These are phyloP conservation scores for Phyllopteryx taeniolatus DNA, from an alignment of 2,113 vertebrate species.

Conservation along the genomic window DNA sequence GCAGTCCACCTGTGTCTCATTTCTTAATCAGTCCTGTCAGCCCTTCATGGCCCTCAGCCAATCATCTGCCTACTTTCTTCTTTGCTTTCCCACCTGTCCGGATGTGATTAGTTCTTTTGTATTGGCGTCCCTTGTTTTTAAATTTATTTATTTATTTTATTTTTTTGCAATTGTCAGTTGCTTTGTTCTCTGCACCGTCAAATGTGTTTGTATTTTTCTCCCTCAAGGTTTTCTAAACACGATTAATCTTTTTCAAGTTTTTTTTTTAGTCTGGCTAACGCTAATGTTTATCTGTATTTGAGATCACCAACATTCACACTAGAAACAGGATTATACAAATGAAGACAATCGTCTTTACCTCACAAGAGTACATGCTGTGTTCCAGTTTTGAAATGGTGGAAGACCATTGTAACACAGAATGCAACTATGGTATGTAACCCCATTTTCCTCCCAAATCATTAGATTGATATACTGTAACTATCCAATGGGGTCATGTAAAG, in stretches of 20 bases:
- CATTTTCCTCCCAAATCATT: not conserved
- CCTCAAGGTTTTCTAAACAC: not conserved
- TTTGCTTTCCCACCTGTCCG: not conserved
- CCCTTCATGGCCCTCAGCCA: too few species aligned
- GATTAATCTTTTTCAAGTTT: not conserved
- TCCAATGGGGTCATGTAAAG: too few species aligned
- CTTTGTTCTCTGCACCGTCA: not conserved
- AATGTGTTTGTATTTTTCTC: not conserved
- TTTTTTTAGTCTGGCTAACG: not conserved
- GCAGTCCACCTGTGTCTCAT: not conserved
- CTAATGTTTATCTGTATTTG: not conserved
- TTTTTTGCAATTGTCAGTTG: not conserved
- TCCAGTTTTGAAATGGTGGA: not conserved
- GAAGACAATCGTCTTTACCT: not conserved
- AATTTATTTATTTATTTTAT: too few species aligned
- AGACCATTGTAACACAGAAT: not conserved
- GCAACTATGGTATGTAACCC: not conserved
- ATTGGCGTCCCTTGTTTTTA: not conserved
- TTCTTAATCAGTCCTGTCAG: not conserved
- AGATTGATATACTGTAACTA: not conserved
- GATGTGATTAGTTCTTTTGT: not conserved
- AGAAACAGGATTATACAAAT: not conserved
- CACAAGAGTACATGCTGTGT: not conserved
- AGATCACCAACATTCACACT: not conserved
- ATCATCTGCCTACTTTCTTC: not conserved